Base-by-base conservation (phyloP, 1,140 invertebrate genomes). In the Drosophila subpulchrella region DNA sequence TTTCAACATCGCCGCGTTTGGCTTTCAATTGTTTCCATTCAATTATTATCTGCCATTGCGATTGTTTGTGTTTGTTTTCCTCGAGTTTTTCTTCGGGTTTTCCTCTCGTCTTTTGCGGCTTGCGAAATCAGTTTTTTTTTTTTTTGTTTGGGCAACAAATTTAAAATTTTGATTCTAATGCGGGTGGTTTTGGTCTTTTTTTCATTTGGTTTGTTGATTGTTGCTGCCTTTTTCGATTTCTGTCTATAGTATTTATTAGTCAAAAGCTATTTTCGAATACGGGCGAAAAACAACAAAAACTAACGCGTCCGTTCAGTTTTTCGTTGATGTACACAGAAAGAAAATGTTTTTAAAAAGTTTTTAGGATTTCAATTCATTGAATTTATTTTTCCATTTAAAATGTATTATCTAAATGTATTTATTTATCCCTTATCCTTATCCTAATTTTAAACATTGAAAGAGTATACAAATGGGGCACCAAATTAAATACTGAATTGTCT, bases 231-330 rank as follows among this genome's bases (percentile, higher is more conserved):
- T 68, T 81, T 80, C 76, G 73, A 84, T 80, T 78, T 89, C 72
- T 81, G 77, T 55, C 84, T 89, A 89, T 88, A 88, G 84, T 88
- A 89, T 91, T 91, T 91, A 89, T 91, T 91, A 91, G 88, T 88
- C 88, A 91, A 91, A 63, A 84, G 86, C 88, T 91, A 91, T 91
- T 91, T 91, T 91, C 78, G 83, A 91, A 81, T 62, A 66, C 73
- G 75, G 58, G 47, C 46, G 54, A 59, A 58, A 68, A 67, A 57
- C 76, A 83, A 77, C 67, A 84, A 80, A 41, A 89, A 80, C 53
- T 62, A 70, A 60, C 54, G 48, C 66, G 47, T 78, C 75, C 65
- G 61, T 70, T 56, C 61, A 47, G 27, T 66, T 57, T 32, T 48
- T 34, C 32, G 32, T 20, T 53, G 50, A 13, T 12, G 32, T 53